Evolutionary conservation across 2,888 invertebrate genomes (phyloP).

Genomic region (Mythimna loreyi): DNA sequence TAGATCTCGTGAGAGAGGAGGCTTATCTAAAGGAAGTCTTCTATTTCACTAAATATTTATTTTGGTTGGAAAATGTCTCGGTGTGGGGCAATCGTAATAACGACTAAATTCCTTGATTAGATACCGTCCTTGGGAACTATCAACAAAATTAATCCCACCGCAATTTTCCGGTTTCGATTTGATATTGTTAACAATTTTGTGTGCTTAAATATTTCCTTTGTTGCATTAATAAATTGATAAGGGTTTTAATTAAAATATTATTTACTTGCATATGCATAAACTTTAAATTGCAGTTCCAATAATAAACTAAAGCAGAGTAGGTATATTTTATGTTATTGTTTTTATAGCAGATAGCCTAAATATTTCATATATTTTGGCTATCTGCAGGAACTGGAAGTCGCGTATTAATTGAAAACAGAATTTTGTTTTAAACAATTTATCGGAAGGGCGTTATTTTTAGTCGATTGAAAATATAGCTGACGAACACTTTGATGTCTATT

Average conservation of each 20-base stretch:
- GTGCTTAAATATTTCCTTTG: conserved; percentile 6
- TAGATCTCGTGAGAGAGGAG: conserved; percentile 76
- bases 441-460: conserved; percentile 33
- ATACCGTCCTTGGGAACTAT: conserved; percentile 87
- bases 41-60: conserved; percentile 88
- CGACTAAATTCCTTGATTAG: conserved; percentile 87
- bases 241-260: conserved; percentile 2
- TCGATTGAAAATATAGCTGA: conserved; percentile 25
- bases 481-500: conserved; percentile 59
- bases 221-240: conserved; percentile 23
- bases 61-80: conserved; percentile 80
- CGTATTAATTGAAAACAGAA: conserved; percentile 9
- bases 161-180: conserved; percentile 73
- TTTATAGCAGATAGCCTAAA: not conserved
- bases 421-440: conserved; percentile 9
- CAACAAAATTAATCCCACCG: conserved; percentile 78
- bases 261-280: not conserved
- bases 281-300: not conserved
- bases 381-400: conserved; percentile 7
- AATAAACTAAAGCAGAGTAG: not conserved
- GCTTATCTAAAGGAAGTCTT: conserved; percentile 84
- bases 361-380: not conserved
- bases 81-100: conserved; percentile 82
- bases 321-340: not conserved
- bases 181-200: conserved; percentile 30